These are phyloP conservation scores for Anableps anableps DNA, from an alignment of 2,797 vertebrate species.

Conservation along the genomic window DNA sequence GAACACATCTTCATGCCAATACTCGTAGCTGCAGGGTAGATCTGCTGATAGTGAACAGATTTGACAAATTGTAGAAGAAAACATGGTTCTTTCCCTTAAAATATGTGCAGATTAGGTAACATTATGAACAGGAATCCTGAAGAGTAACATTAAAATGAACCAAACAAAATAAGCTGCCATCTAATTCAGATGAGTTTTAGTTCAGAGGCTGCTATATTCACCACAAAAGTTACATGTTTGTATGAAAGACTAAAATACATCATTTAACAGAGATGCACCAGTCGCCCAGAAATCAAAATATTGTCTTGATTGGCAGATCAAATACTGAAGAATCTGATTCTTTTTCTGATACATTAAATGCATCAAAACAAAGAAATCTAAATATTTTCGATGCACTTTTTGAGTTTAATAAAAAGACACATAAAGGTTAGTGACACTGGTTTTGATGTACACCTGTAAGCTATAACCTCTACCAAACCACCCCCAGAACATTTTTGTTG, in stretches of 20 bases:
- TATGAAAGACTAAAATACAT: neutral
- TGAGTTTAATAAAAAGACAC: neutral
- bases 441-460: neutral
- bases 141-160: neutral
- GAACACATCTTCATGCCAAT: constrained; percentile 25
- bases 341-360: neutral
- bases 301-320: neutral
- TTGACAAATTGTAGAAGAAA: neutral
- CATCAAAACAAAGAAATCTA: neutral
- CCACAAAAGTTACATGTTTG: neutral
- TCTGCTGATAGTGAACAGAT: constrained; percentile 14
- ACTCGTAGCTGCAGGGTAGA: constrained; percentile 29
- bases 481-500: neutral
- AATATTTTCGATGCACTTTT: neutral
- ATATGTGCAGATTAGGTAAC: constrained; percentile 16
- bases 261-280: neutral
- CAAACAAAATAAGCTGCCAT: neutral
- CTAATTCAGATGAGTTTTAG: neutral
- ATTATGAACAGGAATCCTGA: constrained; percentile 21
- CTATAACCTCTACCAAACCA: neutral
- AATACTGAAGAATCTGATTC: neutral
- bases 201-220: neutral
- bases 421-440: neutral
- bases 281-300: neutral
- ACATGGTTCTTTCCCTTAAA: constrained; percentile 13